Base-by-base conservation (phyloP, 2,888 invertebrate species). In the Podabrus alpinus region DNA sequence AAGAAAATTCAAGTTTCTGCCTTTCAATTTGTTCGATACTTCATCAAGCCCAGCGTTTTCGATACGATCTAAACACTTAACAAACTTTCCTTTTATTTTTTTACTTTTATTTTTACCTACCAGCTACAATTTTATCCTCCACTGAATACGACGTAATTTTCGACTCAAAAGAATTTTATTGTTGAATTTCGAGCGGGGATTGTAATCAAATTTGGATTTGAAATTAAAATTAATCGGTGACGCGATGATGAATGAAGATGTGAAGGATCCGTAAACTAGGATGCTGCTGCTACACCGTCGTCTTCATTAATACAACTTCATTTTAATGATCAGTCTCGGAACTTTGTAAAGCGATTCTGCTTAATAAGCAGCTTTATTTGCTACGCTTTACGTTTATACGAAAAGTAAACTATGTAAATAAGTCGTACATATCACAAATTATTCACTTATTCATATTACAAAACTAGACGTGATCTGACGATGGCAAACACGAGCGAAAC, bases 21-120 rank as follows among this genome's bases (percentile, higher is more conserved):
- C 74, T 75, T 77, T 79, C 79, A 80, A 80, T 80, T 80, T 80
- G 80, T 79, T 76, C 75, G 78, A 76, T 76, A 78, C 76, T 77
- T 79, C 77, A 79, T 79, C 79, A 78, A 76, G 73, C 25, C 69
- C 74, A 66, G 72, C 67, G 73, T 72, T 77, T 72, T 60, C 76
- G 79, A 79, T 79, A 75, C 75, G 78, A 78, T 79, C 79, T 78
- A 75, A 79, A 79, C 78, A 79, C 79, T 79, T 79, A 78, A 75
- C 60, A 73, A 72, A 67, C 73, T 76, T 73, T 75, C 66, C 45
- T 68, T 16, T 64, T 68, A 60, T 45, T 72, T 74, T 75, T 73
- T 75, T 29, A 29, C 29, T 45, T 75, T 70, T 66, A 64, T 66
- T 71, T 15, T 69, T 69, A 60, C n/a, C 19, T 15, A 60, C 45